A percentile compares a stretch with the other conserved stretches of the same genome.
phyloP scores from a whole-genome alignment of 1,140 invertebrate genomes.

The Chironomus striatipennis region DNA sequence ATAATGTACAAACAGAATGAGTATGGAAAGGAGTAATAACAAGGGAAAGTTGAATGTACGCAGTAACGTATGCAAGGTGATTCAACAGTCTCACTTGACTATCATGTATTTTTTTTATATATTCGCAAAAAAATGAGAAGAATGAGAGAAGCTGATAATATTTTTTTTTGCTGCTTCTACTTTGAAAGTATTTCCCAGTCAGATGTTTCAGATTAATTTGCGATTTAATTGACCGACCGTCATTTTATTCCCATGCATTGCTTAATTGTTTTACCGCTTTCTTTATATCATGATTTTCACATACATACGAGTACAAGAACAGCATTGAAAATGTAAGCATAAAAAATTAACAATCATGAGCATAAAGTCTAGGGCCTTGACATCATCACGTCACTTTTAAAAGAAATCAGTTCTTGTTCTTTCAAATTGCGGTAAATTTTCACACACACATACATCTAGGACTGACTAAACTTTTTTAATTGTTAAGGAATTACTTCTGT shows the following conservation, averaged over 20 bases:
- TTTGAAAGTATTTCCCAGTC: not conserved
- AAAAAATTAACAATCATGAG: not conserved
- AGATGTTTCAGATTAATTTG: constrained; percentile 2
- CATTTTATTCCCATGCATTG: not conserved
- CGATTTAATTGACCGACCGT: not conserved
- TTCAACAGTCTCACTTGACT: not conserved
- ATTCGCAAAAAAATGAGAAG: not conserved
- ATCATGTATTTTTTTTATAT: no score
- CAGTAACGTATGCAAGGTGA: not conserved
- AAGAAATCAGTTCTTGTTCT: no score
- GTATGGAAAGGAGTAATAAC: not conserved
- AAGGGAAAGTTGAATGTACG: constrained; percentile 10
- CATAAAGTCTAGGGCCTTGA: not conserved
- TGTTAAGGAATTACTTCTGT: no score
- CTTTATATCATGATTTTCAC: not conserved
- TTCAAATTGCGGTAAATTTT: no score
- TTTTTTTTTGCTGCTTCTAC: not conserved
- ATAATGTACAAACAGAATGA: no score
- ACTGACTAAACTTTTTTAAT: no score
- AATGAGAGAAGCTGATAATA: not conserved
- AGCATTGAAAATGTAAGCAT: not conserved
- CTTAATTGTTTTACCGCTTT: not conserved
- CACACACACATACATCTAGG: no score
- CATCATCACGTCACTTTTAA: not conserved
- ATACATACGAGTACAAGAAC: not conserved